Evolutionary conservation across 2,113 vertebrate species (phyloP).

Genomic region (Trematocara unimaculatum): DNA sequence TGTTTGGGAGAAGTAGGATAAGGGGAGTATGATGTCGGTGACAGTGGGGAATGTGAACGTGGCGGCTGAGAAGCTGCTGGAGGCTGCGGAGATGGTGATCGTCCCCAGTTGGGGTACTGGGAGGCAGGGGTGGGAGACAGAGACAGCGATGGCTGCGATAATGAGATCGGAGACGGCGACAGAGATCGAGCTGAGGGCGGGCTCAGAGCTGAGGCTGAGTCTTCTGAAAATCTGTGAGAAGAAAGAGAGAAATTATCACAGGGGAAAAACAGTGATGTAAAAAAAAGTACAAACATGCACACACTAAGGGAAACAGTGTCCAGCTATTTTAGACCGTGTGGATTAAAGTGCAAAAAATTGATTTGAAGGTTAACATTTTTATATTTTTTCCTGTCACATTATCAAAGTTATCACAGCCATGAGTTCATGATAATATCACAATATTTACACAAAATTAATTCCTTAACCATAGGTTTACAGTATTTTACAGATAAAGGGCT

Average conservation of each 20-base stretch:
- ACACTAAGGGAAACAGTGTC: neutral
- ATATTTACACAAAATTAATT: neutral
- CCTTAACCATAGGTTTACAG: neutral
- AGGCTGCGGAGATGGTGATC: conserved; percentile 77
- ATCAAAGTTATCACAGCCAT: neutral
- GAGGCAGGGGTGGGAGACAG: conserved; percentile 61
- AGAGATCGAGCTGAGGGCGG: conserved; percentile 75
- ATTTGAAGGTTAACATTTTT: neutral
- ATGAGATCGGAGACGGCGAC: conserved; percentile 72
- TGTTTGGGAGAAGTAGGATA: conserved; percentile 78
- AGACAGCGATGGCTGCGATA: conserved; percentile 74
- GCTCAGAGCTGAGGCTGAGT: conserved; percentile 79
- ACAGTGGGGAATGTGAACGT: conserved; percentile 76
- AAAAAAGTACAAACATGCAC: neutral
- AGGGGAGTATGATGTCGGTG: conserved; percentile 77
- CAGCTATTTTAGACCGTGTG: neutral
- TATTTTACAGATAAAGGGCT: neutral
- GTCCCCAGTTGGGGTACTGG: conserved; percentile 74
- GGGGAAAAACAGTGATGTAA: neutral
- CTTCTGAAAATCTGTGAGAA: conserved; percentile 79
- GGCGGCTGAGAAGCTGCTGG: conserved; percentile 69
- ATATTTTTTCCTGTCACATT: neutral
- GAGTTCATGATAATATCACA: neutral
- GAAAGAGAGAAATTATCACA: neutral
- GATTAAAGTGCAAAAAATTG: neutral